Percentiles rank a stretch among this genome's conserved stretches.
Conservation (phyloP, 2,113 vertebrate species). For the Chlorodrepanis virens region DNA sequence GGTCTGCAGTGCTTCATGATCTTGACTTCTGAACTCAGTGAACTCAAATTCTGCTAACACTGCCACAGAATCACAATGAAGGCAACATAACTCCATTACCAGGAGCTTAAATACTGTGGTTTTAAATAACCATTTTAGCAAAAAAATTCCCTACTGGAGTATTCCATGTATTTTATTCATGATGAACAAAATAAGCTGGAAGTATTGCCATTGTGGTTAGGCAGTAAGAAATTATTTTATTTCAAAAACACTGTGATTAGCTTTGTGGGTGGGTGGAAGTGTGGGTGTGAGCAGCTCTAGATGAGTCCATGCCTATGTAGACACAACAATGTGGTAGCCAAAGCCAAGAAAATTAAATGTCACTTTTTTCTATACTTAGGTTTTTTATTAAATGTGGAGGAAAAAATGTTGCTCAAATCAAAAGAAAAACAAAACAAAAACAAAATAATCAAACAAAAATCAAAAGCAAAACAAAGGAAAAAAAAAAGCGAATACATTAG, state of each 20-base stretch:
- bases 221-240: not conserved
- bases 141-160: not conserved
- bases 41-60: constrained; percentile 18
- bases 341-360: constrained; percentile 10
- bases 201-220: not conserved
- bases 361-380: not conserved
- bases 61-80: not conserved
- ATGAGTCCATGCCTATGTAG: not conserved
- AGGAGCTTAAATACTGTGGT: not conserved
- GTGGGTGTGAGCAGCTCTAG: not conserved
- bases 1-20: constrained; percentile 20
- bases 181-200: not conserved
- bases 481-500: not conserved
- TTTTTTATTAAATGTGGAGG: not conserved
- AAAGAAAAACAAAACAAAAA: not conserved
- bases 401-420: not conserved
- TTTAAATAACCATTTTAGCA: not conserved
- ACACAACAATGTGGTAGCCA: constrained; percentile 6
- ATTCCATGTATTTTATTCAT: not conserved
- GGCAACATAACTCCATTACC: not conserved
- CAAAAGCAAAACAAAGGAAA: not conserved
- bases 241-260: not conserved
- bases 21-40: constrained; percentile 17
- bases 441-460: not conserved
- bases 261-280: not conserved